Evolutionary conservation across 2,888 invertebrate genomes (phyloP).

Genomic region (Isoperla grammatica): DNA sequence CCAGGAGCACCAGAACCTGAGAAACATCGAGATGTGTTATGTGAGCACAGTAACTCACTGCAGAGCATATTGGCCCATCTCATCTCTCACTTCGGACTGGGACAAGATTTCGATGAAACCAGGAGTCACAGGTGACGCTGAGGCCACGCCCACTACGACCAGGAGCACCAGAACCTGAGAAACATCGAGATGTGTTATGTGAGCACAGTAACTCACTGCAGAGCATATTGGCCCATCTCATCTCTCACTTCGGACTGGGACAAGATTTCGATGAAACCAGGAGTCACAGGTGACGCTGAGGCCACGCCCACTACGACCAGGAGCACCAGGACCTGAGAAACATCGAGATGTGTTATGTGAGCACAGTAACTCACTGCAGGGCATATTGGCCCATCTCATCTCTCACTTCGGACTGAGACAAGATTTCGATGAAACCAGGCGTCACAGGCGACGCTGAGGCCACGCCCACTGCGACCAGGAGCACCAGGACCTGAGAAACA

Average conservation of each 20-base stretch:
- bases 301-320: slow-evolving; percentile 23
- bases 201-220: slow-evolving; percentile 21
- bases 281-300: not conserved
- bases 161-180: slow-evolving; percentile 10
- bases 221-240: slow-evolving; percentile 33
- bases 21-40: too few relatives aligned
- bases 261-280: slow-evolving; percentile 26
- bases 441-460: slow-evolving; percentile 5
- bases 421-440: slow-evolving; percentile 24
- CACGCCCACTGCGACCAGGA: slow-evolving; percentile 21
- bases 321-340: slow-evolving; percentile 1
- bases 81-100: too few relatives aligned
- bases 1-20: slow-evolving; percentile 12
- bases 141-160: slow-evolving; percentile 19
- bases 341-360: too few relatives aligned
- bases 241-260: slow-evolving; percentile 31
- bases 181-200: too few relatives aligned
- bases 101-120: slow-evolving; percentile 22
- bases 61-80: too few relatives aligned
- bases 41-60: too few relatives aligned
- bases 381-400: slow-evolving; percentile 34
- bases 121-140: not conserved
- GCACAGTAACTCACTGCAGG: slow-evolving; percentile 24
- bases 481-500: slow-evolving; percentile 2
- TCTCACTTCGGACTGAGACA: slow-evolving; percentile 29